A percentile compares a stretch with the other conserved stretches of the same genome.
These are phyloP conservation scores for Hippocampus mohnikei DNA, from an alignment of 2,113 vertebrate species.

Conservation along the genomic window DNA sequence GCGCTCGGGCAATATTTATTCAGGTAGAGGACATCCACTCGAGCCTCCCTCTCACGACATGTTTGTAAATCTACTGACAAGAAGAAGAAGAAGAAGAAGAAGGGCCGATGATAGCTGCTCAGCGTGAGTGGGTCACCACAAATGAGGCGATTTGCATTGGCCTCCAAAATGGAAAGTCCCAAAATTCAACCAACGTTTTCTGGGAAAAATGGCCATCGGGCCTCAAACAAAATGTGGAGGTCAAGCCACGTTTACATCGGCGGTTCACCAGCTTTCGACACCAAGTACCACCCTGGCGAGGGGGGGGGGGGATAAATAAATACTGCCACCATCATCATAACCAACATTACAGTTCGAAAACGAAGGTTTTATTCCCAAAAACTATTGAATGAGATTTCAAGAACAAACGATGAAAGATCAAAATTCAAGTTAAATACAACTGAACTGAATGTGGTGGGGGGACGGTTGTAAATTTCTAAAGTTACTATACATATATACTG, in stretches of 20 bases:
- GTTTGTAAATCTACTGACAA: constrained; percentile 47
- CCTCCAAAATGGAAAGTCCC: not conserved
- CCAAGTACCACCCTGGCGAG: not conserved
- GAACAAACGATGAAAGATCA: no score
- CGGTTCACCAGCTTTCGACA: not conserved
- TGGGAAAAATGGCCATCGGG: not conserved
- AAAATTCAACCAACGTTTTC: not conserved
- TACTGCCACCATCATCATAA: no score
- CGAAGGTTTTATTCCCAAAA: not conserved
- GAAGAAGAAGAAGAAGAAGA: constrained; percentile 16
- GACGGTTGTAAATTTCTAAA: no score
- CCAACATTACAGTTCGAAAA: no score
- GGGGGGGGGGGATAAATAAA: no score
- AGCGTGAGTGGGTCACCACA: not conserved
- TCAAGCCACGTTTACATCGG: not conserved
- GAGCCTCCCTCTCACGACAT: constrained; percentile 40
- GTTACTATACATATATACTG: no score
- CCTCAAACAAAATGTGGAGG: not conserved
- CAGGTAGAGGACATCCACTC: constrained; percentile 63
- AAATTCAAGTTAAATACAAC: not conserved
- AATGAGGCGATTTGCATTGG: constrained; percentile 4
- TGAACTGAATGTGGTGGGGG: not conserved
- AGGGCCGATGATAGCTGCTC: constrained; percentile 5
- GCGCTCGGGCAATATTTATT: constrained; percentile 68
- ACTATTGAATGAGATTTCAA: not conserved